A percentile compares a stretch with the other conserved stretches of the same genome.
Conservation (phyloP, 2,888 invertebrate species). For the Pristionchus entomophagus region DNA sequence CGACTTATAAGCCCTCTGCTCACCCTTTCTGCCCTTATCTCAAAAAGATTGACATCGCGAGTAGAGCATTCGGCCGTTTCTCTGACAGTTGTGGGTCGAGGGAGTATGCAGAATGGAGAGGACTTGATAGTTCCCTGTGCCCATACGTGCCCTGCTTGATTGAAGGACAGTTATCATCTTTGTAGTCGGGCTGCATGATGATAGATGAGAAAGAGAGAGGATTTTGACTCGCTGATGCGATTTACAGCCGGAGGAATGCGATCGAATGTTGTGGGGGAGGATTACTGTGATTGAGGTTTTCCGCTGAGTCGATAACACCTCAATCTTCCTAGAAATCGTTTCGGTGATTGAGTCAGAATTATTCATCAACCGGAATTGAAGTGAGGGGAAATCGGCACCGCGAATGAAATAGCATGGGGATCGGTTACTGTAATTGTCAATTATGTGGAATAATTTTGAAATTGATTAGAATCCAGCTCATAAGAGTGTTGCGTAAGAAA, state of each 20-base stretch:
- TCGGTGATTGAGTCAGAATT: too few relatives aligned
- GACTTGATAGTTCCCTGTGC: neutral
- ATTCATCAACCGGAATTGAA: too few relatives aligned
- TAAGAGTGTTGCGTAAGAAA: too few relatives aligned
- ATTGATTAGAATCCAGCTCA: too few relatives aligned
- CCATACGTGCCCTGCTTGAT: neutral
- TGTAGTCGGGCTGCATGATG: conserved; percentile 1
- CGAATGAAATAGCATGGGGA: too few relatives aligned
- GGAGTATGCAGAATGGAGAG: neutral
- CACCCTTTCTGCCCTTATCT: neutral
- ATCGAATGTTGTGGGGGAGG: neutral
- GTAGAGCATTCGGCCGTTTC: too few relatives aligned
- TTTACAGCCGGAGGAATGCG: neutral
- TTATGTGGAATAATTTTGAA: too few relatives aligned
- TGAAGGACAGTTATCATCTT: neutral
- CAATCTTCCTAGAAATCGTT: too few relatives aligned
- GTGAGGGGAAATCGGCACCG: too few relatives aligned
- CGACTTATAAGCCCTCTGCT: conserved; percentile 25
- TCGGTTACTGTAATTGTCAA: too few relatives aligned
- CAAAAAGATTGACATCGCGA: too few relatives aligned
- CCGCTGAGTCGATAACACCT: too few relatives aligned
- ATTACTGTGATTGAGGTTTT: neutral
- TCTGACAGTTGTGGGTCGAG: neutral
- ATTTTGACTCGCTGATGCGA: conserved; percentile 7
- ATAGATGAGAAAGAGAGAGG: neutral